Percentiles rank a stretch among this genome's conserved stretches.
These are phyloP conservation scores for Neotoxoptera formosana DNA, from an alignment of 1,140 invertebrate species.

Conservation along the genomic window DNA sequence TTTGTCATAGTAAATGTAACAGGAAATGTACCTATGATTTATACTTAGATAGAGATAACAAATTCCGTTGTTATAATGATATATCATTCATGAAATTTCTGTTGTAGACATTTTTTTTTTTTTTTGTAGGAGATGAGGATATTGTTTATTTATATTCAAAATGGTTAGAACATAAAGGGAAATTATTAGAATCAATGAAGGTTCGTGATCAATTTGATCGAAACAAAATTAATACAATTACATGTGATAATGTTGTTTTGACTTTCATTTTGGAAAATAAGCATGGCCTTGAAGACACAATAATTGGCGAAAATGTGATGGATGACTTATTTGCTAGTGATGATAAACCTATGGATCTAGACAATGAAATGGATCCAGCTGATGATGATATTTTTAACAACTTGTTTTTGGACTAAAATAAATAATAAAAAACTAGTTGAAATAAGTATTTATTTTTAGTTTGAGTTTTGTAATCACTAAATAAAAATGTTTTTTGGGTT, in stretches of 20 bases:
- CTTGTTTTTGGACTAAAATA: constrained; percentile 48
- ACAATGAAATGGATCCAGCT: constrained; percentile 42
- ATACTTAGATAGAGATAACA: too few relatives aligned
- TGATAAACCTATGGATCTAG: constrained; percentile 34
- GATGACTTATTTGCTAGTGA: constrained; percentile 35
- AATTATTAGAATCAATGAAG: constrained; percentile 20
- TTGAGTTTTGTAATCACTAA: background rate
- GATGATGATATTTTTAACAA: constrained; percentile 56
- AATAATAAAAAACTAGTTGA: background rate
- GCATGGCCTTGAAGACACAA: constrained; percentile 15
- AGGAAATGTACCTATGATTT: too few relatives aligned
- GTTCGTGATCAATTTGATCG: constrained; percentile 31
- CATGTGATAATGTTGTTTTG: constrained; percentile 20
- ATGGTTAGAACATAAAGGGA: constrained; percentile 52
- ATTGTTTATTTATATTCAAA: constrained; percentile 52
- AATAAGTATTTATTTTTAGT: background rate
- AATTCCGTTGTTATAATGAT: background rate
- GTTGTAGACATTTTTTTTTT: background rate
- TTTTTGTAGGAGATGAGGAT: constrained; percentile 45
- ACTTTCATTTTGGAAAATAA: constrained; percentile 32
- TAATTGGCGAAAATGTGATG: background rate
- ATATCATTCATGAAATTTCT: background rate
- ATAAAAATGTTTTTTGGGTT: background rate
- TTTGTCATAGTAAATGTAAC: too few relatives aligned
- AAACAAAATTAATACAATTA: background rate